Evolutionary conservation across 1,140 invertebrate genomes (phyloP), one percentile per base, ranked within the genome.

Genomic region (Bactericera cockerelli): DNA sequence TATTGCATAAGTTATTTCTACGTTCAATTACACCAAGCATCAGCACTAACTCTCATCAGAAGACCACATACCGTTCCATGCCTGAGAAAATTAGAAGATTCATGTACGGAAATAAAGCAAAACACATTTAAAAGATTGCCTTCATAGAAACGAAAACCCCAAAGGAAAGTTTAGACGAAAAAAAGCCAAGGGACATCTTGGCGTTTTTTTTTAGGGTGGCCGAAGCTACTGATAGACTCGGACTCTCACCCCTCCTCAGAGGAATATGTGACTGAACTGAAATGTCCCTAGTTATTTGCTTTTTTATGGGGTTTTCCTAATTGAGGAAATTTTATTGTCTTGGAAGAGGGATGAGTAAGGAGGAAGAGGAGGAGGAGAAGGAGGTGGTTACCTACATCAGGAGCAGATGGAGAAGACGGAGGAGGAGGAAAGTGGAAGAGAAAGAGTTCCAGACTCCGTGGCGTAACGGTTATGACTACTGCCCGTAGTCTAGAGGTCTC

Each of bases 241-340:
- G 19, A n/a, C 4, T 6, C 4, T 22, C 22, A 49, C 22, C 22
- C 22, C 42, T 49, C 42, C n/a, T 6, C n/a, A 49, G 3, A 49
- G 19, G 19, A 49, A 49, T n/a, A 36, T 49, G 42, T 49, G 42
- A 49, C 42, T 49, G 33, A 36, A 36, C 33, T 36, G n/a, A 4
- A 49, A 22, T 31, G 13, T 31, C 28, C 28, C 42, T 49, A 49
- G 6, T 49, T 49, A 49, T 49, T 49, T 49, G 3, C 42, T 49
- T 49, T 49, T 49, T 49, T 49, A 49, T 49, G 8, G 42, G 42
- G 6, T 49, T 49, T 49, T 49, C 42, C 42, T 49, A 49, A 49
- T 49, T 49, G 42, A 49, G 42, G 22, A 49, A 49, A 49, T 49
- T 49, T 49, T 49, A 49, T 49, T 49, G 42, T 49, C 19, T 31